These are phyloP conservation scores for Sylvicapra grimmia DNA, from an alignment of 2,113 vertebrate species.

Conservation along the genomic window DNA sequence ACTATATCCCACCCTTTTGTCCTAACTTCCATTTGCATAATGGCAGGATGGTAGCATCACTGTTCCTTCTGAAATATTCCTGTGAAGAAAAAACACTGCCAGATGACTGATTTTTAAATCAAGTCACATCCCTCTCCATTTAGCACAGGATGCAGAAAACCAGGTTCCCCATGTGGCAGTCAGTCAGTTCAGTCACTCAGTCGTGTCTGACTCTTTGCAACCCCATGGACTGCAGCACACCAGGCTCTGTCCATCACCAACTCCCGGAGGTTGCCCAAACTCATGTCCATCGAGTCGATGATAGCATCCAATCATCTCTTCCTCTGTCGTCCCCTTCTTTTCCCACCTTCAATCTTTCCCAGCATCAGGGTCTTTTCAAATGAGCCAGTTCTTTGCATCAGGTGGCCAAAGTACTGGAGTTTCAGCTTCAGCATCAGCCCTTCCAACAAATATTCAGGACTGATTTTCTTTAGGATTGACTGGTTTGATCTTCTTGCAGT, in stretches of 20 bases:
- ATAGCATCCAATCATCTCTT: not conserved
- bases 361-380: not conserved
- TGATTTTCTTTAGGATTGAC: not conserved
- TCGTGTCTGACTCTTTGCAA: not conserved
- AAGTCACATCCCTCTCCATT: not conserved
- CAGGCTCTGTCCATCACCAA: not conserved
- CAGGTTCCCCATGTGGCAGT: not conserved
- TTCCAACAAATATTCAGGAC: not conserved
- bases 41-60: not conserved
- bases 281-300: not conserved
- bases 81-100: not conserved
- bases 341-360: not conserved
- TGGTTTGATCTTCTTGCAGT: not conserved
- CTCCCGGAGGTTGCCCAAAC: not conserved
- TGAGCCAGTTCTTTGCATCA: not conserved
- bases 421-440: not conserved
- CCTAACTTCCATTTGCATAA: not conserved
- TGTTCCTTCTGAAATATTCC: not conserved
- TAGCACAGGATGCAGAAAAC: not conserved
- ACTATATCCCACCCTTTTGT: not conserved
- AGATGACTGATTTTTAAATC: not conserved
- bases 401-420: not conserved
- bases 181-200: not conserved
- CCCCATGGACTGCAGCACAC: not conserved
- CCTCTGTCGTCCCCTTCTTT: not conserved